Evolutionary conservation across 2,888 invertebrate genomes (phyloP).

Genomic region (Dione juno): DNA sequence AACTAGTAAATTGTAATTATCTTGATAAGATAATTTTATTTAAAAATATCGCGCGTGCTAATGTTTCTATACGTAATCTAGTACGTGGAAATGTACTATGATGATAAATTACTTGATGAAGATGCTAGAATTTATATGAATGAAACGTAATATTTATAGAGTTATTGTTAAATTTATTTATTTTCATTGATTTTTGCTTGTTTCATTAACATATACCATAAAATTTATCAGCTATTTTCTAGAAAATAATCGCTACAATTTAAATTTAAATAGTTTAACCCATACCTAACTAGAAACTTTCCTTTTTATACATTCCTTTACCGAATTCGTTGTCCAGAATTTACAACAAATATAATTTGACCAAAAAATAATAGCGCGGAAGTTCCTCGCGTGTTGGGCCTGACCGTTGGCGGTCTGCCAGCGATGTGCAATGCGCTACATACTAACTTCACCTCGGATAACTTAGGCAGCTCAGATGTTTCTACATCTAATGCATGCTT

Average conservation of each 20-base stretch:
- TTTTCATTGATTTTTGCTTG: too few species aligned
- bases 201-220: too few species aligned
- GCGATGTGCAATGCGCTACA: conserved; percentile 30
- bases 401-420: conserved; percentile 37
- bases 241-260: too few species aligned
- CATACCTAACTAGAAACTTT: background rate
- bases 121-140: too few species aligned
- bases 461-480: conserved; percentile 27
- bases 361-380: conserved; percentile 18
- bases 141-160: too few species aligned
- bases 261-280: too few species aligned
- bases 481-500: conserved; percentile 18
- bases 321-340: background rate
- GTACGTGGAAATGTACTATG: too few species aligned
- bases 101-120: too few species aligned
- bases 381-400: conserved; percentile 4
- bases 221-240: too few species aligned
- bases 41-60: background rate
- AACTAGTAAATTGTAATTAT: conserved; percentile 31
- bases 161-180: too few species aligned
- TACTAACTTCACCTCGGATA: conserved; percentile 25
- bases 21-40: conserved; percentile 19
- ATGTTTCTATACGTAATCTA: background rate
- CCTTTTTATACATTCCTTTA: background rate
- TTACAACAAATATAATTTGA: conserved; percentile 13